Base-by-base conservation (phyloP, 1,140 invertebrate species). In the Zaprionus tsacasi region DNA sequence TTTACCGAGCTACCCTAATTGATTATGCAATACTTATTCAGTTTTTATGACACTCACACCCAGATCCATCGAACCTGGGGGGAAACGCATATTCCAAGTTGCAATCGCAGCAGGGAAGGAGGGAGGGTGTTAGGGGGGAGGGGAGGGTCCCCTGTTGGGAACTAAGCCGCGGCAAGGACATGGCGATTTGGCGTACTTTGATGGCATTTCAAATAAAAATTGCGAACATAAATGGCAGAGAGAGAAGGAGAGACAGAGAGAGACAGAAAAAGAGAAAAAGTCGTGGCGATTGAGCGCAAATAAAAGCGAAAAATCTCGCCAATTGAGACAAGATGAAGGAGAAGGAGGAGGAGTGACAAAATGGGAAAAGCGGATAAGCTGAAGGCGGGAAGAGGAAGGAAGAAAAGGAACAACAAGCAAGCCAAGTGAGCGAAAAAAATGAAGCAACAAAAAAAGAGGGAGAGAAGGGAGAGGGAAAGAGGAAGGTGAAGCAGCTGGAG, bases 191-290 rank as follows among this genome's bases (percentile, higher is more conserved):
- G 45, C 56, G 68, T 78, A 52, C 63, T 78, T 69, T 78, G 81
- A 80, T 83, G 68, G 78, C 73, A 85, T 86, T 86, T 81, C 75
- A 74, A 86, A 85, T 85, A 85, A 85, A 81, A 86, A 64, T 45
- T 85, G 81, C 73, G 71, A 73, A 83, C 81, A 85, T 82, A 83
- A 83, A 80, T 81, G 73, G 63, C n/a, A 45, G 40, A 8, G 40
- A 45, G n/a, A 15, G 40, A 45, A 7, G 10, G 10, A 10, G 33
- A 45, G 40, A 10, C n/a, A 45, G n/a, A 45, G 40, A 15, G 40
- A 45, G 40, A 45, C n/a, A 45, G n/a, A 15, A 11, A 4, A 3
- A 30, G 36, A 38, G n/a, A 45, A 45, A 58, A 71, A 70, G 68
- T 54, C 66, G 43, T 48, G 48, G 79, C 70, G 76, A 82, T 80